Percentiles rank a stretch among this genome's conserved stretches.
Evolutionary conservation across 1,140 invertebrate species (phyloP).

Genomic region (Drosophila ambigua): DNA sequence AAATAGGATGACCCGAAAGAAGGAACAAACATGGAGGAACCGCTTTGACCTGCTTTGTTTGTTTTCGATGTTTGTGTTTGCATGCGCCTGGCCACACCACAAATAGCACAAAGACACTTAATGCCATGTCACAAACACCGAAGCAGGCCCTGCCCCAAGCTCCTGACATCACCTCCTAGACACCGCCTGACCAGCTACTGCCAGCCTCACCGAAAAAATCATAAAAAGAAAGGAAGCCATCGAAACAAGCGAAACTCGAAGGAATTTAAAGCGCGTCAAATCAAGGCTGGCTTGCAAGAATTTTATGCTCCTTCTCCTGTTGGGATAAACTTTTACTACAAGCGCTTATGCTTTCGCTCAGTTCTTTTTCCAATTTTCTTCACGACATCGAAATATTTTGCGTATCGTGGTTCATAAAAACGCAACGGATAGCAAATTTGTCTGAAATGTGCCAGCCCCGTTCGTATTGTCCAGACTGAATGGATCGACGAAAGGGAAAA

Average conservation of each 20-base stretch:
- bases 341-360: constrained; percentile 53
- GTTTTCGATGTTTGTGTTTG: constrained; percentile 29
- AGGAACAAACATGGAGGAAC: background rate
- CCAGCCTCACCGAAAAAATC: constrained; percentile 61
- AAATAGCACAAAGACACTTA: constrained; percentile 61
- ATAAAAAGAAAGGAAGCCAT: constrained; percentile 52
- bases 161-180: too few relatives aligned
- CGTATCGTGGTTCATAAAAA: constrained; percentile 68
- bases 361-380: constrained; percentile 9
- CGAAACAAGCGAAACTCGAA: constrained; percentile 21
- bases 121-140: constrained; percentile 46
- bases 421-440: constrained; percentile 68
- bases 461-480: background rate
- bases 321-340: constrained; percentile 76
- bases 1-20: background rate
- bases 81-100: constrained; percentile 28
- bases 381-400: constrained; percentile 67
- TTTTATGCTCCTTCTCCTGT: constrained; percentile 64
- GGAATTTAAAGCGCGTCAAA: constrained; percentile 78
- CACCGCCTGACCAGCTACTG: background rate
- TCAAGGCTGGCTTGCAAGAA: constrained; percentile 61
- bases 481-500: background rate
- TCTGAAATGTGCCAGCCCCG: constrained; percentile 42
- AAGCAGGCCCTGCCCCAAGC: too few relatives aligned
- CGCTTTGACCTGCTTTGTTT: constrained; percentile 24